Conservation (phyloP, 2,888 invertebrate species). For the Mamestra brassicae region DNA sequence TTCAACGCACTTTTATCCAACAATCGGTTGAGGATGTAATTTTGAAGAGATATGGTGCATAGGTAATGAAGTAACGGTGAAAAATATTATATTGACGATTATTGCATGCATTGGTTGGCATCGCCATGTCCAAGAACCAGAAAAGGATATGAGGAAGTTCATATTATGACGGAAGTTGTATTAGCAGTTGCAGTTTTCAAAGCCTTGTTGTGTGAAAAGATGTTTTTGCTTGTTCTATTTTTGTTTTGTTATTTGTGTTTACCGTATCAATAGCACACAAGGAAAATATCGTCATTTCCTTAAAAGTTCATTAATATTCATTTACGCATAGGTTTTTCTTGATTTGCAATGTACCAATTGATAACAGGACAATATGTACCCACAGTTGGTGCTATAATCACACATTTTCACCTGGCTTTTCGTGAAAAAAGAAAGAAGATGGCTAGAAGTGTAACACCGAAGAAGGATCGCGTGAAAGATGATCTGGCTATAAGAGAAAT, state of each 20-base stretch:
- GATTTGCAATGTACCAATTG: neutral
- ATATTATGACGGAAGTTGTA: conserved; percentile 8
- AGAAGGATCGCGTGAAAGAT: neutral
- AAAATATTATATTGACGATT: conserved; percentile 17
- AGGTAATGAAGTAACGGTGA: conserved; percentile 24
- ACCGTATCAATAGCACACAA: conserved; percentile 5
- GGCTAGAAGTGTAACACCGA: neutral
- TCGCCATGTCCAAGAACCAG: neutral
- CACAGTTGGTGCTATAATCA: neutral
- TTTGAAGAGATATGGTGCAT: conserved; percentile 21
- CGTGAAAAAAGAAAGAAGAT: too few species aligned
- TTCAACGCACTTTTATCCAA: conserved; percentile 50
- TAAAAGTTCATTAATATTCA: conserved; percentile 15
- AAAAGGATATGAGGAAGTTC: conserved; percentile 27
- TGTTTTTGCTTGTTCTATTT: neutral
- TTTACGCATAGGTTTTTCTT: conserved; percentile 1
- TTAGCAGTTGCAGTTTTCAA: neutral
- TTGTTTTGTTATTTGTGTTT: neutral
- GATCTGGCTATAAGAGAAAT: neutral
- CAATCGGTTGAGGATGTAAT: conserved; percentile 6
- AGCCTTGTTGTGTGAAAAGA: neutral
- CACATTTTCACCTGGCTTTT: neutral
- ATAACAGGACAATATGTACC: too few species aligned
- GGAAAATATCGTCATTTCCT: conserved; percentile 17
- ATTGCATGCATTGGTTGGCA: conserved; percentile 15